These are phyloP conservation scores for Peucedramus taeniatus DNA, from an alignment of 2,113 vertebrate species.

Conservation along the genomic window DNA sequence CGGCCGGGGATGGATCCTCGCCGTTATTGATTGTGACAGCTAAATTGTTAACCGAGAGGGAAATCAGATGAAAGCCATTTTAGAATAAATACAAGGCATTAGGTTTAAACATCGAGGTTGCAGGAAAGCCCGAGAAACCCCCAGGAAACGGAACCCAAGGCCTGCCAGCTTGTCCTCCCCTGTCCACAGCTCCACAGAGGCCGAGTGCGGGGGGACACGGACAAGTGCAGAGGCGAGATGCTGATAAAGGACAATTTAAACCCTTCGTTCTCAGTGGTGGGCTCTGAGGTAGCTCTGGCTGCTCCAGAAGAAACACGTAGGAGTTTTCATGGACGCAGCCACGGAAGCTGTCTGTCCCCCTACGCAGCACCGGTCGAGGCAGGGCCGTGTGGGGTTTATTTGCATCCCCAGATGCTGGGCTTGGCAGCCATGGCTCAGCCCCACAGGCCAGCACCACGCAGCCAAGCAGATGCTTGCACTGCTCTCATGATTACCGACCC, in stretches of 20 bases:
- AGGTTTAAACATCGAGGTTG: conserved; percentile 61
- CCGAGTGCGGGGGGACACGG: accelerated
- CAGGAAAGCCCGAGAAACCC: conserved; percentile 33
- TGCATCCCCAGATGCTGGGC: neutral
- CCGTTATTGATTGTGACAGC: conserved; percentile 76
- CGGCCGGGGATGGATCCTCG: conserved; percentile 65
- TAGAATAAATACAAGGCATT: conserved; percentile 71
- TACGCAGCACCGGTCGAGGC: accelerated
- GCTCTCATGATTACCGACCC: accelerated
- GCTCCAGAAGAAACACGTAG: neutral
- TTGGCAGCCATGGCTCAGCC: neutral
- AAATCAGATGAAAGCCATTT: conserved; percentile 78
- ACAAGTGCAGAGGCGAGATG: neutral
- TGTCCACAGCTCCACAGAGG: neutral
- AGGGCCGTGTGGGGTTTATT: neutral
- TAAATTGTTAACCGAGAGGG: conserved; percentile 73
- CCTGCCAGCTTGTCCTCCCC: neutral
- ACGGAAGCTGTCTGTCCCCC: neutral
- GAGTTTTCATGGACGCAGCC: neutral
- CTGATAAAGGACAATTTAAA: neutral
- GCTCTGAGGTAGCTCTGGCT: neutral
- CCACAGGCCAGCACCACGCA: neutral
- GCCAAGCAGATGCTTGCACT: accelerated
- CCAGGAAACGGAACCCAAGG: neutral
- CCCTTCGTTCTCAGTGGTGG: neutral